Evolutionary conservation across 2,113 vertebrate species (phyloP).

Genomic region (Sylvicapra grimmia): DNA sequence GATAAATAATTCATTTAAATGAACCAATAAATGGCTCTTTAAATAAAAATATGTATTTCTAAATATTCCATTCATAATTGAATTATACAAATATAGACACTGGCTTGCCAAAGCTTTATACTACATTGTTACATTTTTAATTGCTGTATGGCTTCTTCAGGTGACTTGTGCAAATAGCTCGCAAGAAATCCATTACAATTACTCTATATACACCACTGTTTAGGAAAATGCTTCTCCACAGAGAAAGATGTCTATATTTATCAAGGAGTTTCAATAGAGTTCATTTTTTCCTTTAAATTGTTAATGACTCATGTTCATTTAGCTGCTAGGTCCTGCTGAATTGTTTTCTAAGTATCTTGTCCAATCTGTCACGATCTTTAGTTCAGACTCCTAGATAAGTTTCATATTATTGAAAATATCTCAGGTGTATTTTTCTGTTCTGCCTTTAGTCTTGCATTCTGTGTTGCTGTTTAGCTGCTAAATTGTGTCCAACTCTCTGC

Average conservation of each 20-base stretch:
- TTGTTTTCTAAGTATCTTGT: background rate
- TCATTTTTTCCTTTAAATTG: background rate
- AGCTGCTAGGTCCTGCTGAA: background rate
- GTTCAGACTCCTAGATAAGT: background rate
- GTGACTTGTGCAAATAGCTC: background rate
- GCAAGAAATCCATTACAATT: background rate
- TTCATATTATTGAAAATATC: background rate
- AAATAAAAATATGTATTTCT: background rate
- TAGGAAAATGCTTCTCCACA: background rate
- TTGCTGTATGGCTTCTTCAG: background rate
- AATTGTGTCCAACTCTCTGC: background rate
- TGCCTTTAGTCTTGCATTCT: background rate
- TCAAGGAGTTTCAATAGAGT: background rate
- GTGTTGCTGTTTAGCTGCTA: background rate
- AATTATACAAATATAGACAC: background rate
- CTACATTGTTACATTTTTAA: background rate
- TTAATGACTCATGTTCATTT: background rate
- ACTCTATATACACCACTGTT: background rate
- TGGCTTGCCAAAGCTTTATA: background rate
- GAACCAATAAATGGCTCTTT: background rate
- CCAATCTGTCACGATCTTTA: background rate
- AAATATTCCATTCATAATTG: background rate
- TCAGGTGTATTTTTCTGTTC: background rate
- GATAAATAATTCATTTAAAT: background rate
- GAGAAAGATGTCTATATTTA: accelerated